Evolutionary conservation across 2,888 invertebrate genomes (phyloP).

Genomic region (Nezara viridula): DNA sequence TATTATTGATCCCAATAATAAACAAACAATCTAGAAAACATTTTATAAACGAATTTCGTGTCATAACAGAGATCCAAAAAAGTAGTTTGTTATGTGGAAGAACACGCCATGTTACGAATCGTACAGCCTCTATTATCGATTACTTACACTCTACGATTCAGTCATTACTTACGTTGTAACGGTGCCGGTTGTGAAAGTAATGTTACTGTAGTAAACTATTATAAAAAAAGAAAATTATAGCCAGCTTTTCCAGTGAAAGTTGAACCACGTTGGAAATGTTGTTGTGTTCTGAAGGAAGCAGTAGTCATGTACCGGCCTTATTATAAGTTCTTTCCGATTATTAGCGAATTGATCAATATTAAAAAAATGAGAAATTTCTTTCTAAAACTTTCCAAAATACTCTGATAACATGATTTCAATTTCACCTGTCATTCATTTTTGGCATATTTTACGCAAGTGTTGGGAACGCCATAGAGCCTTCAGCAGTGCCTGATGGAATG

Average conservation of each 20-base stretch:
- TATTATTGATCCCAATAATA: too few species aligned
- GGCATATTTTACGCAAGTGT: too few species aligned
- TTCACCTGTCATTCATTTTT: too few species aligned
- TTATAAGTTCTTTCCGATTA: neutral
- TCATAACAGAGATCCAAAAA: neutral
- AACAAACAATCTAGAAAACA: too few species aligned
- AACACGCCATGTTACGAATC: neutral
- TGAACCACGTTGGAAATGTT: neutral
- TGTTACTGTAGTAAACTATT: neutral
- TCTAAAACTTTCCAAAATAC: neutral
- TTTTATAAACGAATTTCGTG: neutral
- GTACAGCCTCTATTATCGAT: neutral
- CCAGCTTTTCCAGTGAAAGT: neutral
- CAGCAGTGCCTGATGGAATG: too few species aligned
- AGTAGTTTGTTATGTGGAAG: too few species aligned
- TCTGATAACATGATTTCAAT: neutral
- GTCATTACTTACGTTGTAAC: neutral
- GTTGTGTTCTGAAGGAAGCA: neutral
- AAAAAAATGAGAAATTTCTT: neutral
- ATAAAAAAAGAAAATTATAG: neutral
- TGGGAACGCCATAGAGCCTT: too few species aligned
- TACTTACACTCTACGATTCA: neutral
- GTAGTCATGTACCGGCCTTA: neutral
- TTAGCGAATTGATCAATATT: neutral
- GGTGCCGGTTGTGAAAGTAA: neutral